Percentiles rank a stretch among this genome's conserved stretches.
phyloP scores from a whole-genome alignment of 2,113 vertebrate genomes.

The Galeopterus variegatus region DNA sequence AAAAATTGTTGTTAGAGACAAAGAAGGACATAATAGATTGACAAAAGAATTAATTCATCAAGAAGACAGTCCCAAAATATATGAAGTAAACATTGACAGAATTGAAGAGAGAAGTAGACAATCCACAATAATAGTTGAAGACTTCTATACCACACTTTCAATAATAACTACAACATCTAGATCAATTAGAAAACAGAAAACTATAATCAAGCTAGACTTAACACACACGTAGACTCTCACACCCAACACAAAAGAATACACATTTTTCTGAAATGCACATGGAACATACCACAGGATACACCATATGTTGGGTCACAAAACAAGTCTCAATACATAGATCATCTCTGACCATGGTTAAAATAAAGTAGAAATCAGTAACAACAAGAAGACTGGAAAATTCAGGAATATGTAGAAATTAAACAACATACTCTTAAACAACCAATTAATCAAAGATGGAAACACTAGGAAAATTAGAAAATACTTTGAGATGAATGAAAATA shows the following conservation, averaged over 20 bases:
- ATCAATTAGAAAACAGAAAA: background rate
- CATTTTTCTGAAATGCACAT: background rate
- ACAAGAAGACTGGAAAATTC: background rate
- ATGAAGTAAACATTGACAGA: background rate
- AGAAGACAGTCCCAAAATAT: background rate
- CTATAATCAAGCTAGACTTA: background rate
- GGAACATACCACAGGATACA: background rate
- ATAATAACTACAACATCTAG: background rate
- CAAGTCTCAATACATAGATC: background rate
- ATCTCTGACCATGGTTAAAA: background rate
- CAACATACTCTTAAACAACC: background rate
- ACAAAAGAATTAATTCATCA: slow-evolving; percentile 2
- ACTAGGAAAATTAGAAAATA: background rate
- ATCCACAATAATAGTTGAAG: background rate
- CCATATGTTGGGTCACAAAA: background rate
- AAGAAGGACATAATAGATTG: background rate
- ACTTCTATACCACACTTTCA: background rate
- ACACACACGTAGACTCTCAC: background rate
- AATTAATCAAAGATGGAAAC: background rate
- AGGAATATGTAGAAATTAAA: background rate
- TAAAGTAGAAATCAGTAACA: background rate
- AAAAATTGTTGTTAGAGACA: background rate
- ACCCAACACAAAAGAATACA: background rate
- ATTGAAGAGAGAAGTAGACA: background rate
- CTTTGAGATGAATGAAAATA: background rate